A percentile compares a stretch with the other conserved stretches of the same genome.
Conservation (phyloP, 2,113 vertebrate species). For the Dipodomys stephensi region DNA sequence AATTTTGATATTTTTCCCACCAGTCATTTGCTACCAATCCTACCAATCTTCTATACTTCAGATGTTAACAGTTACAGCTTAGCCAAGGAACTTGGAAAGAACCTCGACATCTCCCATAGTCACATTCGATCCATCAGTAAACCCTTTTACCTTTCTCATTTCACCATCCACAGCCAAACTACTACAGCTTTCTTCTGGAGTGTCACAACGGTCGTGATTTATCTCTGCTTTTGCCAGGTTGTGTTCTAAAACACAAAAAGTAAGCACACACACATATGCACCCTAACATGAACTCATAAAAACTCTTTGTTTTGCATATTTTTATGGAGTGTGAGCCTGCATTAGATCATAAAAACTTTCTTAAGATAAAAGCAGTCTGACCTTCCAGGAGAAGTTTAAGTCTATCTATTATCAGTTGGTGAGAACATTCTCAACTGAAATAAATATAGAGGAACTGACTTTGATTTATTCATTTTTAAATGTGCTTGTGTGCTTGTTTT, state of each 20-base stretch:
- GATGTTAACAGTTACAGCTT: neutral
- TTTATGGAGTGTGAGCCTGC: conserved; percentile 1
- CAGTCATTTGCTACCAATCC: neutral
- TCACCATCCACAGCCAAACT: neutral
- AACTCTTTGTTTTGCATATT: neutral
- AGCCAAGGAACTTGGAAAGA: neutral
- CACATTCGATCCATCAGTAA: conserved; percentile 10
- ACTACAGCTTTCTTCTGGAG: neutral
- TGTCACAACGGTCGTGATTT: neutral
- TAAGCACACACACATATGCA: neutral
- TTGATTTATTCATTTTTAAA: conserved; percentile 66
- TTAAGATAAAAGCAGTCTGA: conserved; percentile 22
- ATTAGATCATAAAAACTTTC: conserved; percentile 20
- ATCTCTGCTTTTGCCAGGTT: conserved; percentile 26
- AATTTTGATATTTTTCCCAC: neutral
- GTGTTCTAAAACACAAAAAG: neutral
- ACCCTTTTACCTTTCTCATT: neutral
- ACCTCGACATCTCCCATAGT: neutral
- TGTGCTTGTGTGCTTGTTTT: conserved; percentile 31
- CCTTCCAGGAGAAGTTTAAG: conserved; percentile 42
- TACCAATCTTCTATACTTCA: neutral
- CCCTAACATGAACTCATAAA: neutral
- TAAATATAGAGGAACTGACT: conserved; percentile 25
- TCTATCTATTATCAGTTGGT: conserved; percentile 54
- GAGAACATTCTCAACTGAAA: conserved; percentile 48